These are phyloP conservation scores for Lytechinus pictus DNA, from an alignment of 35 echinoderm and acorn worm species.

Conservation along the genomic window DNA sequence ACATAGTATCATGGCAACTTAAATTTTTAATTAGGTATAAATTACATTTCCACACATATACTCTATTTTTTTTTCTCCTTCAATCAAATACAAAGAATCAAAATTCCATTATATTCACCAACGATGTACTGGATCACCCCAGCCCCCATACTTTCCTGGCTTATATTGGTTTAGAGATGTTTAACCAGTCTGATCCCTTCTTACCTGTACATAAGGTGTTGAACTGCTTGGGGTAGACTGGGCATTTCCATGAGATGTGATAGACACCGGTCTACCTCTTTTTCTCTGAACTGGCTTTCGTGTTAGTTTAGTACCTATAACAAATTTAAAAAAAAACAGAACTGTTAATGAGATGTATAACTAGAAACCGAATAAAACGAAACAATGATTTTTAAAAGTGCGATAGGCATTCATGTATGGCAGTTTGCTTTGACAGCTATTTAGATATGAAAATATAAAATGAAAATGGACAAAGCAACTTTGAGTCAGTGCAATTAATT, in stretches of 20 bases:
- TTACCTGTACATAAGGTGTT: not conserved
- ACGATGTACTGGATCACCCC: too few species aligned
- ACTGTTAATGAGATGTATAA: too few species aligned
- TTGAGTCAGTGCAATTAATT: not conserved
- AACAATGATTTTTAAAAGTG: not conserved
- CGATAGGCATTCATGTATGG: not conserved
- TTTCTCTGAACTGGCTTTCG: not conserved
- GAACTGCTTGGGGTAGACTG: not conserved
- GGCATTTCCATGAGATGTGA: constrained; percentile 17
- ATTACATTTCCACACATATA: too few species aligned
- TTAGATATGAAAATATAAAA: not conserved
- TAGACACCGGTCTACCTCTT: constrained; percentile 30
- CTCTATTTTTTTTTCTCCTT: too few species aligned
- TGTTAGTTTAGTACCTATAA: not conserved
- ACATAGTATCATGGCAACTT: too few species aligned
- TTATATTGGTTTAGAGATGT: not conserved
- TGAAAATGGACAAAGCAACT: not conserved
- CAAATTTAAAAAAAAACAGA: not conserved
- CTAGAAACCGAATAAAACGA: too few species aligned
- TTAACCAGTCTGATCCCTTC: not conserved
- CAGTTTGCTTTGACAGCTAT: not conserved
- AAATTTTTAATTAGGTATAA: too few species aligned
- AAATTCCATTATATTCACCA: too few species aligned
- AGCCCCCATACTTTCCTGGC: too few species aligned
- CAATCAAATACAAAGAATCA: too few species aligned